Percentiles rank a stretch among this genome's conserved stretches.
These are phyloP conservation scores for Oryzias dopingdopingensis DNA, from an alignment of 2,797 vertebrate species.

Conservation along the genomic window DNA sequence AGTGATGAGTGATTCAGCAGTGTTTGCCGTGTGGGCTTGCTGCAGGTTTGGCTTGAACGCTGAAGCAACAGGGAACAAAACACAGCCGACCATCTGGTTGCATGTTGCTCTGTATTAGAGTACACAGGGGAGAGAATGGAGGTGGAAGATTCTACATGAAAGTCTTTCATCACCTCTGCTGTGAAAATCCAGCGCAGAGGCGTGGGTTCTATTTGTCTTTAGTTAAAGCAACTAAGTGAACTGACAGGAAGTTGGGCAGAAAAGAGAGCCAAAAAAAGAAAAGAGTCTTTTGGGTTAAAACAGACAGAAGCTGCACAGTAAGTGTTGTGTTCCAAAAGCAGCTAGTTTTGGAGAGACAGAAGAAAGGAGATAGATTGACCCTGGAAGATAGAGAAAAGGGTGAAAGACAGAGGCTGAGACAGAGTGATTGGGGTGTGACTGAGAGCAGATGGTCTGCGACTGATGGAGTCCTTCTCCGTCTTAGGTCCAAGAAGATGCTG, in stretches of 20 bases:
- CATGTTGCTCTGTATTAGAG: background rate
- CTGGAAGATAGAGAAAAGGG: constrained; percentile 23
- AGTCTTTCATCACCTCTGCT: background rate
- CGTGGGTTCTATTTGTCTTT: constrained; percentile 1
- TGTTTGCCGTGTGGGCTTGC: background rate
- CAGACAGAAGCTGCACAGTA: too few relatives aligned
- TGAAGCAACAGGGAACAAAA: background rate
- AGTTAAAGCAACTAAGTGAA: constrained; percentile 26
- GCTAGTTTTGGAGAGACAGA: background rate
- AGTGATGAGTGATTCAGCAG: background rate
- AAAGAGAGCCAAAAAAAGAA: too few relatives aligned
- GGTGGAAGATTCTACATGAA: background rate
- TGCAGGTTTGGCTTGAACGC: constrained; percentile 1
- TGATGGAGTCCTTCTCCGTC: constrained; percentile 25
- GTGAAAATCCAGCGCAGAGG: constrained; percentile 12
- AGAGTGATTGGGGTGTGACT: constrained; percentile 24
- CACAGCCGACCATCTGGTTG: constrained; percentile 20
- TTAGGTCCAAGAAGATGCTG: too few relatives aligned
- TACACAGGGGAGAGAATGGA: constrained; percentile 1
- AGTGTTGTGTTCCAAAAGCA: too few relatives aligned
- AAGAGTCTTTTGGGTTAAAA: too few relatives aligned
- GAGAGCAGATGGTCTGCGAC: constrained; percentile 30
- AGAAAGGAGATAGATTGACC: constrained; percentile 26
- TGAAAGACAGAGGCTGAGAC: constrained; percentile 34
- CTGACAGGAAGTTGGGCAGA: background rate